Base-by-base conservation (phyloP, 2,888 invertebrate species). In the Rotaria sp. region DNA sequence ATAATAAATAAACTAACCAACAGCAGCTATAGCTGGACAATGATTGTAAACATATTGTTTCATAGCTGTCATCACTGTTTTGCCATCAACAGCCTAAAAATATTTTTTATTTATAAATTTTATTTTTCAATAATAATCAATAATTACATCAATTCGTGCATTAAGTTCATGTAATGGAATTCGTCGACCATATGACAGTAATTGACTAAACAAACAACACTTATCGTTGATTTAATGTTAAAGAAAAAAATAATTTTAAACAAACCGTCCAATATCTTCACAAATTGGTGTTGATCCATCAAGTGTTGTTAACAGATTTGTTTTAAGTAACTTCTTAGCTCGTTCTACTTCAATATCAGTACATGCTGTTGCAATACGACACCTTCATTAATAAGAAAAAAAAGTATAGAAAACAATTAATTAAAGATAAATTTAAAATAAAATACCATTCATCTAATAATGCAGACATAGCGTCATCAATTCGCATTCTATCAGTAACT, bases 231-330 rank as follows among this genome's bases (percentile, higher is more conserved):
- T 13, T 13, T 45, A 45, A 45, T 45, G 8, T 45, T 50, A 50
- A 13, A 50, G 15, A 50, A 50, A 15, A 50, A 50, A 50, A 50
- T 15, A 50, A 41, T 41, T 45, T 50, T 13, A 4, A 67, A 67
- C 67, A 90, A 92, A 80, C 80, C 80, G 90, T 57, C 99, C 99
- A 90, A 99, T 96, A 91, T 99, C 99, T 92, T 99, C 99, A 91
- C 98, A 99, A 86, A 99, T 95, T 0, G 98, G 97, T 10, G 99
- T 99, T 0, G 98, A 96, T 30, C 95, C 99, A 91, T 99, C 99
- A 88, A 99, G 93, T 92, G 97, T 97, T 80, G 98, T 93, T 30
- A 98, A 93, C 94, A 98, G 95, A 91, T 98, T 99, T 35, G 99
- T 97, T 91, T 96, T 95, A 87, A 99, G 92, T 52, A 97, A 93